Evolutionary conservation across 35 echinoderm and acorn worm species (phyloP), one percentile per base, ranked within the genome.

Genomic region (Lytechinus variegatus): DNA sequence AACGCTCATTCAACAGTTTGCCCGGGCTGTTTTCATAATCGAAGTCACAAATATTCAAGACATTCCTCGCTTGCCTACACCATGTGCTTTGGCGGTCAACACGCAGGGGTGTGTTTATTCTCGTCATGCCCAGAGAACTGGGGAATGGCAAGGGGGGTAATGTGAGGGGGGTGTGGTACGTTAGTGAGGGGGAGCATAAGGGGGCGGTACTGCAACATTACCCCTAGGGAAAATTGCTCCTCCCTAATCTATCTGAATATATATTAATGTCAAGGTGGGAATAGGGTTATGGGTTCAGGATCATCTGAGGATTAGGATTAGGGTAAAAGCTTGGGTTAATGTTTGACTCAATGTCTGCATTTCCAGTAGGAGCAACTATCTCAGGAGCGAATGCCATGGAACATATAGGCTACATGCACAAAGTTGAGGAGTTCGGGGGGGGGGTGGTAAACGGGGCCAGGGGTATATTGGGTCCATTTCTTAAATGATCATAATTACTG

Each of bases 1-100:
- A 90, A 90, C 88, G 88, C 88, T 90, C 88, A 90, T 90, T 90
- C 88, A 90, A 90, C 88, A 90, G 88, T 90, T 44, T 90, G 52
- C 88, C 88, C 88, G 10, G 28, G 88, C 88, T 90, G 88, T 90
- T 90, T 90, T 90, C 88, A 90, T 90, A 90, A 90, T 90, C 29
- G 28, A 90, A 44, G 28, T 54, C 52, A 54, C 88, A 90, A 90
- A 90, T 90, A 90, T 90, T 90, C 88, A 44, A 90, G 88, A 90
- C 88, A 90, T 90, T 90, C 66, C 66, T 79, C 61, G 5, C 14
- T 24, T 79, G 4, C 66, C 14, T 79, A n/a, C 14, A 79, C 66
- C 66, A 79, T 79, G 66, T 79, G 66, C 66, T 79, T 79, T 79
- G 1, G 66, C 66, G 66, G 66, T 79, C 66, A 79, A 79, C 66